A percentile compares a stretch with the other conserved stretches of the same genome.
phyloP scores from a whole-genome alignment of 1,140 invertebrate genomes.

The Procambarus virginalis region DNA sequence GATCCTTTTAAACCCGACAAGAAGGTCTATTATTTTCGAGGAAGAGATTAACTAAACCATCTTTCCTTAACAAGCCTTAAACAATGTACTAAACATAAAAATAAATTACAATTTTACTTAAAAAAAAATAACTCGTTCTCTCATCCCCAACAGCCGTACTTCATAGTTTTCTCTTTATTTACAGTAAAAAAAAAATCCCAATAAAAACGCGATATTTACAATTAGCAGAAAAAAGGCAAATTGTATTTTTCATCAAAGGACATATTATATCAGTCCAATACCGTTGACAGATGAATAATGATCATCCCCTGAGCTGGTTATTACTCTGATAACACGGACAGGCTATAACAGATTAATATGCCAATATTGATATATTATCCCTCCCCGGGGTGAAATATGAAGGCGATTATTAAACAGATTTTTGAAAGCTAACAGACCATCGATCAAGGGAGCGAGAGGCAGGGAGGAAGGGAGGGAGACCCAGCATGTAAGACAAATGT shows the following conservation, averaged over 20 bases:
- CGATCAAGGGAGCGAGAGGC: too few species aligned
- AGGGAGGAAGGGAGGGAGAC: too few species aligned
- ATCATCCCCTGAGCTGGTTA: not conserved
- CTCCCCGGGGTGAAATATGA: not conserved
- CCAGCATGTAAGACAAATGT: too few species aligned
- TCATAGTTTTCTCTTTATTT: not conserved
- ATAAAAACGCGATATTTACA: not conserved
- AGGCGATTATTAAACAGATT: not conserved
- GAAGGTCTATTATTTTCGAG: too few species aligned
- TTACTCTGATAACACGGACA: not conserved
- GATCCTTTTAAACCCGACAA: too few species aligned
- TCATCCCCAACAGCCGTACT: too few species aligned
- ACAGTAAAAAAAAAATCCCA: not conserved
- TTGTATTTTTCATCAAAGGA: not conserved
- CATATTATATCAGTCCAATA: not conserved
- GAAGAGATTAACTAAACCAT: too few species aligned
- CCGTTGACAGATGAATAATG: not conserved
- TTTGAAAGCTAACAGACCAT: too few species aligned
- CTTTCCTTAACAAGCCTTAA: too few species aligned
- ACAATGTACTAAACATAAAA: too few species aligned
- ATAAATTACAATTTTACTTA: too few species aligned
- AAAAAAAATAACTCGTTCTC: too few species aligned
- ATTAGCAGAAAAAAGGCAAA: not conserved
- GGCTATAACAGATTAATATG: conserved; percentile 1
- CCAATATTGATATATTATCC: not conserved